Base-by-base conservation (phyloP, 2,888 invertebrate genomes). In the Ochropleura plecta region DNA sequence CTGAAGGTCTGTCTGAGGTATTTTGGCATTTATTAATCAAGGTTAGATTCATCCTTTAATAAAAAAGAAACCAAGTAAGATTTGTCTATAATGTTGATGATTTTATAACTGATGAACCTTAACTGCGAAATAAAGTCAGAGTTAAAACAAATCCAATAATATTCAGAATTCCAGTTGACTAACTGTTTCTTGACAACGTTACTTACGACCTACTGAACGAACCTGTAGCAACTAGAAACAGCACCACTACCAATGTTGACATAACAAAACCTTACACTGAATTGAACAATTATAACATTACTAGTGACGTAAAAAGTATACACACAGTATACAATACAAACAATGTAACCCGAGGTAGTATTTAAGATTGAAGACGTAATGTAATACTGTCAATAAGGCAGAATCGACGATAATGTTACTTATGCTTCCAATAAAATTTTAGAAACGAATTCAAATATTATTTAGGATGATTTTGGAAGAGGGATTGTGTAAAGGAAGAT, bases 1-100 rank as follows among this genome's bases (percentile, higher is more conserved):
- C 69, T 48, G 82, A 86, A 85, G 88, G 90, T 81, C 84, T 79
- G 62, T 76, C 66, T 67, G 62, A 49, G 62, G 63, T 60, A 55
- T 69, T 70, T 82, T 73, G 60, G 42, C 18, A 74, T 65, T 62
- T 12, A 80, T 79, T 53, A 64, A 76, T 70, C 57, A 82, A 84
- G 70, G 77, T 65, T 63, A 64, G 9, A 18, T 67, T 60, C 9
- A 18, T 46, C 14, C 7, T 68, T 46, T 16, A 4, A n/a, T 20
- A 7, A 46, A 49, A 44, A 20, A n/a, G 4, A 18, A 48, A 7
- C 0, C 12, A n/a, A n/a, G 0, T 46, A n/a, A 9, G 0, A 16
- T 42, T 40, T 5, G 10, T 40, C 0, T 1, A 5, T 46, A 12
- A 9, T 0, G 12, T 16, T 48, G 5, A 0, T 16, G 8, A 8